Evolutionary conservation across 2,113 vertebrate genomes (phyloP).

Genomic region (Chamaea fasciata): DNA sequence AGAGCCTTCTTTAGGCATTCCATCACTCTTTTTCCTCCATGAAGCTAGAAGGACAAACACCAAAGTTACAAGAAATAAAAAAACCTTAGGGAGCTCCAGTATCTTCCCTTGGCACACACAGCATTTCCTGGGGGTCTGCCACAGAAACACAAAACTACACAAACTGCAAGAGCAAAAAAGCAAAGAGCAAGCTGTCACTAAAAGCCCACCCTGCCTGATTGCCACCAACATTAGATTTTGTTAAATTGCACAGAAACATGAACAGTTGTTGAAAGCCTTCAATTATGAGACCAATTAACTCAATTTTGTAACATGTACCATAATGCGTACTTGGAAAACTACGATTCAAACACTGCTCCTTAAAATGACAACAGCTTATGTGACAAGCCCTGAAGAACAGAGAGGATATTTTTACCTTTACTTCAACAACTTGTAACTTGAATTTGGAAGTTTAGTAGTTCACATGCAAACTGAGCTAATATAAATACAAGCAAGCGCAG

Average conservation of each 20-base stretch:
- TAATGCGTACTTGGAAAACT: not conserved
- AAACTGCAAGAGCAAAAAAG: not conserved
- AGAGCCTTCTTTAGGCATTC: slow-evolving; percentile 98
- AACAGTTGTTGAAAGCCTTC: not conserved
- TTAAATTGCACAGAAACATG: not conserved
- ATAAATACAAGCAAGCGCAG: not conserved
- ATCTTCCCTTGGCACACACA: not conserved
- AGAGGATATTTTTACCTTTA: not conserved
- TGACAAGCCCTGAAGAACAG: not conserved
- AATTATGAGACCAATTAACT: not conserved
- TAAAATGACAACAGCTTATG: not conserved
- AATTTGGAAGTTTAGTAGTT: not conserved
- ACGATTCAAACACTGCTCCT: not conserved
- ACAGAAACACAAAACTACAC: not conserved
- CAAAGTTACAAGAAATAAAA: not conserved
- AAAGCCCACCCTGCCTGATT: not conserved
- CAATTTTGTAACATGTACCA: not conserved
- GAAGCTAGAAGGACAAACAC: slow-evolving; percentile 76
- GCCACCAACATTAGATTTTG: not conserved
- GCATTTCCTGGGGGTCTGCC: not conserved
- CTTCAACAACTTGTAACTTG: not conserved
- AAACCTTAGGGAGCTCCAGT: not conserved
- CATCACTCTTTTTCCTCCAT: slow-evolving; percentile 96
- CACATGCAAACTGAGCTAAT: not conserved
- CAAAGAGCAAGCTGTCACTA: not conserved